Percentiles rank a stretch among this genome's conserved stretches.
These are phyloP conservation scores for Drosophila arawakana DNA, from an alignment of 1,140 invertebrate species.

Conservation along the genomic window DNA sequence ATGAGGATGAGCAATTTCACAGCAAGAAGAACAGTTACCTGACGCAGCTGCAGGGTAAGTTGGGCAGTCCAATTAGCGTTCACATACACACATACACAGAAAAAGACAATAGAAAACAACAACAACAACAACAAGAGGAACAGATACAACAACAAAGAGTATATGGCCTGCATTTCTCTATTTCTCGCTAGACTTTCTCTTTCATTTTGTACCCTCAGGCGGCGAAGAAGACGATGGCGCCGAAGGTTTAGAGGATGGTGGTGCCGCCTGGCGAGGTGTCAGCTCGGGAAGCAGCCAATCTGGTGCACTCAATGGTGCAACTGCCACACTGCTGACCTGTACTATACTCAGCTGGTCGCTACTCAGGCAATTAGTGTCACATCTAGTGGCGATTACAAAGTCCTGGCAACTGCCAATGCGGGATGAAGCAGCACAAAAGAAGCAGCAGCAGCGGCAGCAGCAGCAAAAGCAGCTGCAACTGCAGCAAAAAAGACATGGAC, in stretches of 20 bases:
- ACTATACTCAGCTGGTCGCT: conserved; percentile 64
- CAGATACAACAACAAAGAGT: conserved; percentile 52
- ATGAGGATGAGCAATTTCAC: conserved; percentile 74
- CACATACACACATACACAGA: conserved; percentile 33
- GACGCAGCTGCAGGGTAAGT: conserved; percentile 84
- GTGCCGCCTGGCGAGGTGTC: conserved; percentile 69
- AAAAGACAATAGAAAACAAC: conserved; percentile 11
- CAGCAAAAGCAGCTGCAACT: conserved; percentile 22
- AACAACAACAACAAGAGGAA: conserved; percentile 6
- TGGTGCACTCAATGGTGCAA: conserved; percentile 37
- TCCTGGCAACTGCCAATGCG: conserved; percentile 34
- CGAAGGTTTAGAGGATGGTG: conserved; percentile 69
- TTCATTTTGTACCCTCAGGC: conserved; percentile 79
- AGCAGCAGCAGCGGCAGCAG: not conserved
- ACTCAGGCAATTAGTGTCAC: conserved; percentile 72
- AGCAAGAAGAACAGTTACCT: conserved; percentile 81
- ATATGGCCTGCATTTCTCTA: conserved; percentile 73
- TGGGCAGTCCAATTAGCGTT: conserved; percentile 58
- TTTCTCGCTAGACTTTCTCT: conserved; percentile 78
- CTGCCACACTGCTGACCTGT: conserved; percentile 55
- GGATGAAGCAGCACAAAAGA: conserved; percentile 30
- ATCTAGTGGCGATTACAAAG: conserved; percentile 53
- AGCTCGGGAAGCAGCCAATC: conserved; percentile 45
- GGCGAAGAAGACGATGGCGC: conserved; percentile 75
- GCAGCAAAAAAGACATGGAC: conserved; percentile 12